phyloP scores from a whole-genome alignment of 2,888 invertebrate species.

The Zhengitettix transpicula region DNA sequence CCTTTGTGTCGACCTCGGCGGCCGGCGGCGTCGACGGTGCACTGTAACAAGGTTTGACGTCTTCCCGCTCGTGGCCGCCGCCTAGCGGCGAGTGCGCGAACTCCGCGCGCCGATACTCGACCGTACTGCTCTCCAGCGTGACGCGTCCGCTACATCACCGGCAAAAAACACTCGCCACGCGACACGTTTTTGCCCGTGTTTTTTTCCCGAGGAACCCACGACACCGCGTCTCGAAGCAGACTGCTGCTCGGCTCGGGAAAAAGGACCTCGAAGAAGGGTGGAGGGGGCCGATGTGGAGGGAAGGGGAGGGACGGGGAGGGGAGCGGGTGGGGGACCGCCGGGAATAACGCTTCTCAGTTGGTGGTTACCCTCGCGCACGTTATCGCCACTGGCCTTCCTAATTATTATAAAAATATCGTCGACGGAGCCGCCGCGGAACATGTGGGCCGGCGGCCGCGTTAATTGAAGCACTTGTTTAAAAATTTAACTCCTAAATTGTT shows the following conservation, averaged over 20 bases:
- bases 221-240: conserved; percentile 4
- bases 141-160: neutral
- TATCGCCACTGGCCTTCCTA: too few relatives aligned
- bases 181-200: neutral
- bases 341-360: conserved; percentile 11
- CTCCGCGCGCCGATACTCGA: conserved; percentile 35
- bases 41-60: conserved; percentile 12
- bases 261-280: conserved; percentile 4
- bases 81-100: conserved; percentile 13
- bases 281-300: conserved; percentile 1
- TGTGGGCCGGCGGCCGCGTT: too few relatives aligned
- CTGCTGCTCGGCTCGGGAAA: conserved; percentile 7
- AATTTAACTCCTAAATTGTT: too few relatives aligned
- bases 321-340: conserved; percentile 5
- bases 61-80: conserved; percentile 6
- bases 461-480: too few relatives aligned
- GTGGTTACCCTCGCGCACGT: neutral
- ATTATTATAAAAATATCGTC: too few relatives aligned
- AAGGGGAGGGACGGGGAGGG: conserved; percentile 3
- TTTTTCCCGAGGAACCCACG: neutral
- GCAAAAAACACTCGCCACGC: neutral
- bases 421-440: too few relatives aligned
- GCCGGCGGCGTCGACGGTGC: conserved; percentile 12
- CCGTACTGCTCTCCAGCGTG: conserved; percentile 37
- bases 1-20: conserved; percentile 1